These are phyloP conservation scores for Argyresthia goedartella DNA, from an alignment of 2,888 invertebrate species.

Conservation along the genomic window DNA sequence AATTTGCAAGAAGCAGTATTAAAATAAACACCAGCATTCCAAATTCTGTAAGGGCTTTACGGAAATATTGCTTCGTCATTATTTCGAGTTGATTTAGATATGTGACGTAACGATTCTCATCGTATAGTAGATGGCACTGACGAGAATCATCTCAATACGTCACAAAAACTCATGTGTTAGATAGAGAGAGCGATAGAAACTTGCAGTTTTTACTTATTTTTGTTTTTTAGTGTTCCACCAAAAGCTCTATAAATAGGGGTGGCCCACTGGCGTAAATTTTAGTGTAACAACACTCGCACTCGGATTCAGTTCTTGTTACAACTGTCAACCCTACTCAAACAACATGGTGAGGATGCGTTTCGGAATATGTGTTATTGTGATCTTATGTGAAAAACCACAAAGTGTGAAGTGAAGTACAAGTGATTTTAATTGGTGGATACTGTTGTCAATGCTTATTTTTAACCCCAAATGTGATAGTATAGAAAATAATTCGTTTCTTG, in stretches of 20 bases:
- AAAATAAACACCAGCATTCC: too few species aligned
- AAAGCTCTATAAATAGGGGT: slow-evolving; percentile 67
- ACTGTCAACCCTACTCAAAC: slow-evolving; percentile 42
- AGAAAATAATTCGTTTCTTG: not conserved
- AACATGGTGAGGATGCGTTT: slow-evolving; percentile 49
- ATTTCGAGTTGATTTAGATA: too few species aligned
- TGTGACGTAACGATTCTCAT: too few species aligned
- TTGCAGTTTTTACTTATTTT: slow-evolving; percentile 59
- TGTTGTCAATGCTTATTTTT: not conserved
- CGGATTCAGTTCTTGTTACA: slow-evolving; percentile 67
- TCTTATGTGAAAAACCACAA: slow-evolving; percentile 6
- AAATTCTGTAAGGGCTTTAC: too few species aligned
- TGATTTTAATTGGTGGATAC: not conserved
- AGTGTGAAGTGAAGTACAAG: slow-evolving; percentile 8
- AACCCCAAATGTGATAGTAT: not conserved
- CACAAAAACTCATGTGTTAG: slow-evolving; percentile 22
- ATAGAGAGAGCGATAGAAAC: slow-evolving; percentile 38
- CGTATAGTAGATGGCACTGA: too few species aligned
- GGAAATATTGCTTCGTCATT: too few species aligned
- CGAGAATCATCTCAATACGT: slow-evolving; percentile 16
- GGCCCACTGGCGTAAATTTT: slow-evolving; percentile 44
- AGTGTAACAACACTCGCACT: slow-evolving; percentile 70
- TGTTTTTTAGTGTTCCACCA: slow-evolving; percentile 36
- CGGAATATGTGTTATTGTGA: not conserved
- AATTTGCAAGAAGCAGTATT: too few species aligned